These are phyloP conservation scores for Chironex yamaguchii DNA, from an alignment of 30 jellyfish, hydroid and myxozoan species.

Conservation along the genomic window DNA sequence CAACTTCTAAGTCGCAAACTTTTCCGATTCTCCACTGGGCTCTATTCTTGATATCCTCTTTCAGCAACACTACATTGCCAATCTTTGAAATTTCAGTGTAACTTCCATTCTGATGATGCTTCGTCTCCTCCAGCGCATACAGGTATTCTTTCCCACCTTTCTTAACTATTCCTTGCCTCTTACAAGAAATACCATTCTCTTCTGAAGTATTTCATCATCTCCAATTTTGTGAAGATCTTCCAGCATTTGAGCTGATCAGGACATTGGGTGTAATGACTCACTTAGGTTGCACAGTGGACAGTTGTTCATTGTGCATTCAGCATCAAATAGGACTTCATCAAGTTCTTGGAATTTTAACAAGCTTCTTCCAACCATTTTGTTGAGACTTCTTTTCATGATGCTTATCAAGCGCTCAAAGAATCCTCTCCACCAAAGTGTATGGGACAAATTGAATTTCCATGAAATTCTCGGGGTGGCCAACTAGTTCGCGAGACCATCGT, in stretches of 20 bases:
- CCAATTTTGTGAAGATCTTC: conserved; percentile 23
- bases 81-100: background rate
- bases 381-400: conserved; percentile 57
- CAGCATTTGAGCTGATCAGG: background rate
- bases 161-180: conserved; percentile 30
- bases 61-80: conserved; percentile 56
- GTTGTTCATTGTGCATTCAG: conserved; percentile 55
- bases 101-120: background rate
- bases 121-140: conserved; percentile 65
- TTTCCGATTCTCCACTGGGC: conserved; percentile 60
- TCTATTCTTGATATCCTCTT: conserved; percentile 42
- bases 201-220: background rate
- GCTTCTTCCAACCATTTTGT: conserved; percentile 29
- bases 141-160: conserved; percentile 42
- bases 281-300: conserved; percentile 62
- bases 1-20: conserved; percentile 65
- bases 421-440: conserved; percentile 76
- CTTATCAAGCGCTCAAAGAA: conserved; percentile 44
- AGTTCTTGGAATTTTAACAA: conserved; percentile 27
- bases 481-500: conserved; percentile 25
- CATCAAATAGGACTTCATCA: conserved; percentile 46
- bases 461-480: conserved; percentile 42
- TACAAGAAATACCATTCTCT: background rate
- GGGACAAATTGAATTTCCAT: conserved; percentile 54
- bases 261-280: conserved; percentile 57